Evolutionary conservation across 2,113 vertebrate species (phyloP), one percentile per base, ranked within the genome.

Genomic region (Anser brachyrhynchus): DNA sequence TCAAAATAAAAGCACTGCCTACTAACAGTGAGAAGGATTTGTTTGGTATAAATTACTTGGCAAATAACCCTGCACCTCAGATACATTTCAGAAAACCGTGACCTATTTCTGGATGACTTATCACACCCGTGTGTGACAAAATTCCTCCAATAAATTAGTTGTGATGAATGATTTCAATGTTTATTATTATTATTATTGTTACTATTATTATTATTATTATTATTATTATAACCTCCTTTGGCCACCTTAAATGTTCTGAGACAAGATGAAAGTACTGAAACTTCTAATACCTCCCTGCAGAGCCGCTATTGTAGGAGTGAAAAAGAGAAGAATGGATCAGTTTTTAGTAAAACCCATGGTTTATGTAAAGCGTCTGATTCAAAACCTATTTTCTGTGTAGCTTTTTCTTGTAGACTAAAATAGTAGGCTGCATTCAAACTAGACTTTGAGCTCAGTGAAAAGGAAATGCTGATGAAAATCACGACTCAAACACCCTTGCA

Each of bases 291-390:
- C 72, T 95, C 81, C 89, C 93, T 96, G 89, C 87, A 93, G 91
- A 95, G 61, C 89, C 0, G 26, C 93, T 95, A 31, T 26, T 93
- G 87, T 93, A 92, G 95, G 95, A 97, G 92, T 97, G 94, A 95
- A 96, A 96, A 92, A 89, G 96, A 95, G 94, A 94, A 95, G 95
- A 97, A 97, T 96, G 89, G 97, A 92, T 96, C 94, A 95, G 93
- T 89, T 97, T 97, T 97, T 97, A 98, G 95, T 95, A 97, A 98
- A 98, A 96, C 95, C 64, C 97, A 95, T 98, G 98, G 95, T 97
- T 98, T 98, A 98, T 98, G 97, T 98, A 98, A 98, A 98, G 96
- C 87, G 92, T 95, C 90, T 98, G 98, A 98, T 98, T 98, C 98
- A 98, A 98, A 98, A 96, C 90, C 96, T 93, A 89, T 97, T 97